Evolutionary conservation across 2,797 vertebrate genomes (phyloP).

Genomic region (Paratrypauchen microcephalus): DNA sequence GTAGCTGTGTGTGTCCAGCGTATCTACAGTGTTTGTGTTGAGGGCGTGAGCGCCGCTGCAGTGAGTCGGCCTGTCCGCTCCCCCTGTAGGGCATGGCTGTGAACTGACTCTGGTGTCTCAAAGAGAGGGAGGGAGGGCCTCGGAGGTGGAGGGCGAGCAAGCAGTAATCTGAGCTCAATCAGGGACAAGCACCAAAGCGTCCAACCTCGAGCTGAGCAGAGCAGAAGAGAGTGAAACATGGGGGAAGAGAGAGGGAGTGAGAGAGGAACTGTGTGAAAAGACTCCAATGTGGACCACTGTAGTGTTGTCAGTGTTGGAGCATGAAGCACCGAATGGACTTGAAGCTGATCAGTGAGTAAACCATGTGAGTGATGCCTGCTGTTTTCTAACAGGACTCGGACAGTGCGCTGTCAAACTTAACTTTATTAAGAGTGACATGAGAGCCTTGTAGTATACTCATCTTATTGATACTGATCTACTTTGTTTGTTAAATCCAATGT

Average conservation of each 20-base stretch:
- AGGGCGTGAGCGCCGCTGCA: constrained; percentile 14
- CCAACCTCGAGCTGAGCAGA: constrained; percentile 34
- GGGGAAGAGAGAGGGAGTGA: constrained; percentile 8
- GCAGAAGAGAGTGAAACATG: constrained; percentile 18
- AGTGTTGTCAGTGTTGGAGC: constrained; percentile 54
- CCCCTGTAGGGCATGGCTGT: constrained; percentile 48
- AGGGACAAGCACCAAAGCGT: constrained; percentile 20
- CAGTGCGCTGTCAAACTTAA: neutral
- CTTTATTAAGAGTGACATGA: neutral
- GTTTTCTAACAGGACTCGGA: neutral
- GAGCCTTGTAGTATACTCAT: neutral
- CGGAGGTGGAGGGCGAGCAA: constrained; percentile 7
- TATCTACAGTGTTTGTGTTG: neutral
- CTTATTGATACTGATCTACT: neutral
- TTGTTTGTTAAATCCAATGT: neutral
- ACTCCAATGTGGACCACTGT: constrained; percentile 79
- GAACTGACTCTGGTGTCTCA: constrained; percentile 60
- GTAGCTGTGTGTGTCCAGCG: neutral
- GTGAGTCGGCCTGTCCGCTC: constrained; percentile 25
- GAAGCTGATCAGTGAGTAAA: constrained; percentile 82
- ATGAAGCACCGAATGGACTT: constrained; percentile 79
- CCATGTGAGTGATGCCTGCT: constrained; percentile 28
- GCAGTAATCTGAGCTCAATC: constrained; percentile 22
- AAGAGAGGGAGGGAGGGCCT: constrained; percentile 45
- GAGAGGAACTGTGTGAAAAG: constrained; percentile 72